These are phyloP conservation scores for Stylophora pistillata DNA, from an alignment of 64 coral and sea anemone species.

Conservation along the genomic window DNA sequence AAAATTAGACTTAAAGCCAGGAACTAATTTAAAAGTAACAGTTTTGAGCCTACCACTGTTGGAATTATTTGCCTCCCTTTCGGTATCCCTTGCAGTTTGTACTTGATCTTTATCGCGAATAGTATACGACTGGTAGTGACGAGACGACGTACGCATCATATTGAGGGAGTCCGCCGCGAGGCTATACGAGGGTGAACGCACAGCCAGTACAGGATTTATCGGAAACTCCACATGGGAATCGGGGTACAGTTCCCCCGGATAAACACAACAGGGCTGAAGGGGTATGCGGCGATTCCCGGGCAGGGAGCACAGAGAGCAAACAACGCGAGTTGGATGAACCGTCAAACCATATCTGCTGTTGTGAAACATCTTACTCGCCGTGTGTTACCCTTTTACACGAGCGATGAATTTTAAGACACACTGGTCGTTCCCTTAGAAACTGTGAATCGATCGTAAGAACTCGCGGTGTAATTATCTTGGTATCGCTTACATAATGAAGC, in stretches of 20 bases:
- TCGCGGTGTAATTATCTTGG: neutral
- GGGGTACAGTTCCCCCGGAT: neutral
- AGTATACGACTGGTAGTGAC: neutral
- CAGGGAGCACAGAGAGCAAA: neutral
- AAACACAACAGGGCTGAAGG: conserved; percentile 1
- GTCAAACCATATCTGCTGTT: neutral
- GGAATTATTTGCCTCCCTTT: neutral
- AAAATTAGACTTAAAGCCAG: neutral
- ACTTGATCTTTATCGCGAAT: neutral
- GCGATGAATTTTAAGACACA: neutral
- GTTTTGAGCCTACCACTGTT: conserved; percentile 1
- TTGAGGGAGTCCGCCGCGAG: neutral
- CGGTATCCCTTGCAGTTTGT: neutral
- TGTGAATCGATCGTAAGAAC: neutral
- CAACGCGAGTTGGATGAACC: neutral
- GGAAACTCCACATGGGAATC: conserved; percentile 1
- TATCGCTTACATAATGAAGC: conserved; percentile 51
- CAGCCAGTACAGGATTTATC: neutral
- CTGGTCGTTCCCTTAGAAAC: conserved; percentile 19
- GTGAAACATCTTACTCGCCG: neutral
- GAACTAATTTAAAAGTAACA: neutral
- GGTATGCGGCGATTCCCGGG: conserved; percentile 1
- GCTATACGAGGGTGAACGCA: neutral
- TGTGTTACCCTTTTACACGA: neutral
- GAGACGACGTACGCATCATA: neutral